Conservation (phyloP, 2,888 invertebrate species). For the Troides oblongomaculatus region DNA sequence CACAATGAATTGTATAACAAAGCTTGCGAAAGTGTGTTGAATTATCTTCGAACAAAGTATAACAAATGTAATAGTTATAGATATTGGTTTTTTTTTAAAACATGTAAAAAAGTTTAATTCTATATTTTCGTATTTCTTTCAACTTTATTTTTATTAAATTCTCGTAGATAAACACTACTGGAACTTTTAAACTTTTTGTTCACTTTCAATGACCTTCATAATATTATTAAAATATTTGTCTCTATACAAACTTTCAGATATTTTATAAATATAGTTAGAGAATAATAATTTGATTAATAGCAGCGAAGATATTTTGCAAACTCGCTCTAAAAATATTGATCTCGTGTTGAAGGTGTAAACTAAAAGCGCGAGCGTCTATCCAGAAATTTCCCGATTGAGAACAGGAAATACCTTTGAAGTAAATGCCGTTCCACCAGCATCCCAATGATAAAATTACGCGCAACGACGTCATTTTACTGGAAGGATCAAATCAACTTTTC, state of each 20-base stretch:
- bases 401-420: conserved; percentile 74
- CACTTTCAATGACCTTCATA: not conserved
- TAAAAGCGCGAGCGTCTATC: conserved; percentile 47
- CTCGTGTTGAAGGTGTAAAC: conserved; percentile 16
- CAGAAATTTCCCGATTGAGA: conserved; percentile 61
- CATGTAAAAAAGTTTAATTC: no score
- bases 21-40: no score
- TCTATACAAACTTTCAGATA: not conserved
- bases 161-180: no score
- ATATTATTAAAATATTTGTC: not conserved
- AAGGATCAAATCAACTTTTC: conserved; percentile 37
- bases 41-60: no score
- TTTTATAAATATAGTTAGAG: not conserved
- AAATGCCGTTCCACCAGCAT: conserved; percentile 58
- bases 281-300: not conserved
- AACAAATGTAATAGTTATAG: no score
- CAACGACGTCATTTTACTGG: conserved; percentile 48
- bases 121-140: no score
- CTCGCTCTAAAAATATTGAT: conserved; percentile 15
- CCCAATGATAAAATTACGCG: conserved; percentile 63
- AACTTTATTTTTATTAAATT: no score
- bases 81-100: no score
- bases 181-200: not conserved
- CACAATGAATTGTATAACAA: no score
- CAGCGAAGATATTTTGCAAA: not conserved